These are phyloP conservation scores for Galeopterus variegatus DNA, from an alignment of 2,113 vertebrate species.

Conservation along the genomic window DNA sequence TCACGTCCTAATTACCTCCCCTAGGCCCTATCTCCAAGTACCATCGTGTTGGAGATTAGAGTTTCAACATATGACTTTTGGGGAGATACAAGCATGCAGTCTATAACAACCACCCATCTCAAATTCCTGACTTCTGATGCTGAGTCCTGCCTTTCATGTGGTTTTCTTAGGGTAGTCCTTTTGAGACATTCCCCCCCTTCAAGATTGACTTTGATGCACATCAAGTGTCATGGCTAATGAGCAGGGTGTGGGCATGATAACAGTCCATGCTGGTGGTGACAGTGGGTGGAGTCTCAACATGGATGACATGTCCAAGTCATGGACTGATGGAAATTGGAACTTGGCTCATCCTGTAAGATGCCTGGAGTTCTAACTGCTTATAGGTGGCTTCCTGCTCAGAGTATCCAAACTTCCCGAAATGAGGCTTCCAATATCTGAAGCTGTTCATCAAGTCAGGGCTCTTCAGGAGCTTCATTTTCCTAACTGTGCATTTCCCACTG, in stretches of 20 bases:
- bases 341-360: not conserved
- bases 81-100: not conserved
- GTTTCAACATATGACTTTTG: not conserved
- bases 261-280: not conserved
- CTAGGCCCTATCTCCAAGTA: not conserved
- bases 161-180: not conserved
- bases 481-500: not conserved
- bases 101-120: not conserved
- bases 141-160: not conserved
- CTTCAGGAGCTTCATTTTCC: not conserved
- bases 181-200: not conserved
- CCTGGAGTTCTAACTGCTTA: not conserved
- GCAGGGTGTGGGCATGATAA: not conserved
- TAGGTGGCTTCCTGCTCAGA: not conserved
- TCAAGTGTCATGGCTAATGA: not conserved
- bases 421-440: not conserved
- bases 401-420: not conserved
- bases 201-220: not conserved
- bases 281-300: too few species aligned
- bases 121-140: not conserved
- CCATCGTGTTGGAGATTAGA: not conserved
- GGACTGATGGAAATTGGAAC: not conserved
- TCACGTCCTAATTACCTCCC: not conserved
- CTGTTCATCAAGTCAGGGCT: not conserved
- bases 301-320: too few species aligned